phyloP scores from a whole-genome alignment of 23 tunicate genomes.

The Pegea sp. region DNA sequence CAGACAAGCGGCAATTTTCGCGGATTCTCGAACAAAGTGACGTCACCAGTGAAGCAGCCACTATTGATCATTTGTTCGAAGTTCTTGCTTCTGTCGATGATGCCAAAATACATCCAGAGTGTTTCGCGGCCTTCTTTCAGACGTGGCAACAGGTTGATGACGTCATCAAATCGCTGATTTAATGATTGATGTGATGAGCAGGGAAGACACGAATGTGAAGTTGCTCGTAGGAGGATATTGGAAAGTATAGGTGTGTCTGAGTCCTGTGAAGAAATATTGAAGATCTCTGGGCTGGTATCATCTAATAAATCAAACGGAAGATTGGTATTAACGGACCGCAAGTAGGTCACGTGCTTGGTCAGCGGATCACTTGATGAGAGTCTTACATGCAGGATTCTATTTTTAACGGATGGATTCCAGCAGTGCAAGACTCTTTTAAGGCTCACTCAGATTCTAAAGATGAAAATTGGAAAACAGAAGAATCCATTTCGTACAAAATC shows the following conservation, averaged over 20 bases:
- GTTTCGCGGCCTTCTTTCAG: constrained; percentile 28
- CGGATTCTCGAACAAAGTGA: constrained; percentile 27
- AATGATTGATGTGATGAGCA: too few relatives aligned
- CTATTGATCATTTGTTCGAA: constrained; percentile 15
- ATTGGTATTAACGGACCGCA: constrained; percentile 40
- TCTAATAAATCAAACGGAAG: constrained; percentile 52
- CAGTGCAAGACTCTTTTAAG: constrained; percentile 22
- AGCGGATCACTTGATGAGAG: background rate
- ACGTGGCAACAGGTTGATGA: constrained; percentile 66
- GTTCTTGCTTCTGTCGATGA: constrained; percentile 37
- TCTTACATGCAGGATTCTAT: constrained; percentile 19
- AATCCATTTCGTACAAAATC: constrained; percentile 13
- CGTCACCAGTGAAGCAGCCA: constrained; percentile 25
- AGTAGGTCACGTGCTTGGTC: constrained; percentile 2
- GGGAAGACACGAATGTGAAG: constrained; percentile 31
- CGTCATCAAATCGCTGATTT: too few relatives aligned
- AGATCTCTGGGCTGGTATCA: constrained; percentile 34
- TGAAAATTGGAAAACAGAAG: constrained; percentile 36
- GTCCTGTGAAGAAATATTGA: constrained; percentile 19
- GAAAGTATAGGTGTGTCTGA: constrained; percentile 3
- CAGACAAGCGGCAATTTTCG: constrained; percentile 3
- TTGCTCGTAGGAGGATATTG: constrained; percentile 8
- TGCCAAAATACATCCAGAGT: too few relatives aligned
- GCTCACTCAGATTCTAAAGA: constrained; percentile 11
- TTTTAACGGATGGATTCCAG: constrained; percentile 27